Base-by-base conservation (phyloP, 2,888 invertebrate species). In the Muschampia plurimacula region DNA sequence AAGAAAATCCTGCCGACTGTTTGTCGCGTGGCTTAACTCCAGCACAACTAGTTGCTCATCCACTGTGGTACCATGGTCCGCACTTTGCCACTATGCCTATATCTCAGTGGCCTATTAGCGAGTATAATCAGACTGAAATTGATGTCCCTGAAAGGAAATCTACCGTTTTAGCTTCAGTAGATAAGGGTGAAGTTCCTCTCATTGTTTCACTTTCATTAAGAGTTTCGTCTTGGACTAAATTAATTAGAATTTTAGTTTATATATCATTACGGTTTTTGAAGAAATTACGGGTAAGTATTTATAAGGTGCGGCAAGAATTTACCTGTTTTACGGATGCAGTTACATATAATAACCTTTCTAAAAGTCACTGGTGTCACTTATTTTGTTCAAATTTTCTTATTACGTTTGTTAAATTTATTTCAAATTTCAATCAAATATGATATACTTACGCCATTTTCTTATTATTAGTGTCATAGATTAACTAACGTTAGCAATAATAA, bases 21-120 rank as follows among this genome's bases (percentile, higher is more conserved):
- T 12, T 69, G 44, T 69, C 73, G 12, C 65, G 73, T 39, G 73
- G 73, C 3, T 32, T 73, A 46, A 52, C 69, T 1, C 69, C 69
- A 10, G 46, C 66, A 28, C 73, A 73, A 62, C 12, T 73, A 41
- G 36, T 59, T 13, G 39, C 44, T 15, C 74, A 74, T 15, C 67
- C 70, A 9, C 57, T 74, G 8, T 74, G 74, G 74, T 70, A 67
- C 15, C n/a, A n/a, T 9, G 70, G 74, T 10, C 67, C 70, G 12
- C 22, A 22, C 22, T 74, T 69, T 69, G 36, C 52, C 10, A 32
- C n/a, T 13, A 36, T 39, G 32, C 57, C 55, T 22, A 22, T 15
- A 22, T 22, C 57, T 5, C 12, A 57, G n/a, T 67, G 67, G 67
- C 67, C 67, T 4, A 57, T 57, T 15, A 13, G 10, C 13, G 4